Evolutionary conservation across 2,113 vertebrate species (phyloP).

Genomic region (Bujurquina vittata): DNA sequence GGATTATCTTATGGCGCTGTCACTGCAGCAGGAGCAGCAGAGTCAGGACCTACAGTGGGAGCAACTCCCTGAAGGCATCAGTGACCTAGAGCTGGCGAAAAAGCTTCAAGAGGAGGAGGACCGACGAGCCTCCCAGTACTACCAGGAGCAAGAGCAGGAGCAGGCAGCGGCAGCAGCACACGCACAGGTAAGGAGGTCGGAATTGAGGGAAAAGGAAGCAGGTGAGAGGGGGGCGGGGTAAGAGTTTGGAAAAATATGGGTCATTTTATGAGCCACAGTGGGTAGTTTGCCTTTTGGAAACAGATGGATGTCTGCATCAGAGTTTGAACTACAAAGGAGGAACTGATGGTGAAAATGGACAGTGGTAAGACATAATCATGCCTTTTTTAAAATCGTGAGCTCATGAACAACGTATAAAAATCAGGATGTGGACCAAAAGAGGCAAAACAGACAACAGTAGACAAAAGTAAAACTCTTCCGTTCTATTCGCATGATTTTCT

Average conservation of each 20-base stretch:
- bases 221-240: neutral
- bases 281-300: constrained; percentile 1
- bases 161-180: constrained; percentile 71
- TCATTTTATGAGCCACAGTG: neutral
- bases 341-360: neutral
- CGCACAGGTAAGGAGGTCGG: constrained; percentile 65
- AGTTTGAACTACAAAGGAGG: neutral
- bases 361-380: neutral
- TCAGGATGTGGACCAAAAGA: neutral
- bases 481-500: neutral
- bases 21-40: constrained; percentile 98
- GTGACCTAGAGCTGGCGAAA: constrained; percentile 95
- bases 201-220: neutral
- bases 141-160: constrained; percentile 96
- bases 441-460: neutral
- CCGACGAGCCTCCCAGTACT: constrained; percentile 94
- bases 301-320: constrained; percentile 17
- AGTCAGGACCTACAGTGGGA: constrained; percentile 95
- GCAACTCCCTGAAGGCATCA: constrained; percentile 94
- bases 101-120: constrained; percentile 99
- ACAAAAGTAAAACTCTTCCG: neutral
- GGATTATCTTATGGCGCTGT: constrained; percentile 99
- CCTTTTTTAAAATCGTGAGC: neutral
- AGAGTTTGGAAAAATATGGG: constrained; percentile 8
- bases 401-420: neutral